These are phyloP conservation scores for Meghimatium bilineatum DNA, from an alignment of 2,888 invertebrate genomes.

Conservation along the genomic window DNA sequence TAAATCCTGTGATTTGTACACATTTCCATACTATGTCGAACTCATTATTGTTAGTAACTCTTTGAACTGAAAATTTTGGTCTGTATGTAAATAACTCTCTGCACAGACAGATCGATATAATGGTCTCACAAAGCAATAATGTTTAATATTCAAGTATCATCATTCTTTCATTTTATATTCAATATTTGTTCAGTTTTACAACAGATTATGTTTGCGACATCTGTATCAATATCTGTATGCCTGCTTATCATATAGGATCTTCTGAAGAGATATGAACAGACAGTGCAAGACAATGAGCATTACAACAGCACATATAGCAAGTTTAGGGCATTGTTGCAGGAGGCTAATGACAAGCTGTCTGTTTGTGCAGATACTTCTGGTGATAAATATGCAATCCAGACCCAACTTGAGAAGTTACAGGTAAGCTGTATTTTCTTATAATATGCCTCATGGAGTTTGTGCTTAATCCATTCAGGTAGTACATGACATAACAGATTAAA, in stretches of 20 bases:
- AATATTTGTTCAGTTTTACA: background rate
- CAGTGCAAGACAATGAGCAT: conserved; percentile 90
- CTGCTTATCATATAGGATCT: conserved; percentile 61
- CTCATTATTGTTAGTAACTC: too few species aligned
- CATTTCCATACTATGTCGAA: too few species aligned
- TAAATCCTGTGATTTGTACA: too few species aligned
- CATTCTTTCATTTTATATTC: background rate
- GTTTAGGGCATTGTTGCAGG: conserved; percentile 89
- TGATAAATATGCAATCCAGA: conserved; percentile 72
- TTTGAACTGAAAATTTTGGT: too few species aligned
- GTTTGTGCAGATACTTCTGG: conserved; percentile 88
- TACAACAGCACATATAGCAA: conserved; percentile 85
- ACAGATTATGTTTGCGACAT: background rate
- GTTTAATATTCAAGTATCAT: background rate
- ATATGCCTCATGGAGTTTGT: background rate
- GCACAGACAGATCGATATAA: too few species aligned
- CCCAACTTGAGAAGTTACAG: conserved; percentile 72
- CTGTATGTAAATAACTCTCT: too few species aligned
- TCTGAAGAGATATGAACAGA: conserved; percentile 81
- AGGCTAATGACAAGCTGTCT: conserved; percentile 88
- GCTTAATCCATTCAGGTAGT: background rate
- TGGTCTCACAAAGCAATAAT: background rate
- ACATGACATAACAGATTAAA: too few species aligned
- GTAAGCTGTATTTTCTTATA: conserved; percentile 53
- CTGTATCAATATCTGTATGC: too few species aligned